Conservation (phyloP, 2,113 vertebrate genomes). For the Anarhynchus alexandrinus region DNA sequence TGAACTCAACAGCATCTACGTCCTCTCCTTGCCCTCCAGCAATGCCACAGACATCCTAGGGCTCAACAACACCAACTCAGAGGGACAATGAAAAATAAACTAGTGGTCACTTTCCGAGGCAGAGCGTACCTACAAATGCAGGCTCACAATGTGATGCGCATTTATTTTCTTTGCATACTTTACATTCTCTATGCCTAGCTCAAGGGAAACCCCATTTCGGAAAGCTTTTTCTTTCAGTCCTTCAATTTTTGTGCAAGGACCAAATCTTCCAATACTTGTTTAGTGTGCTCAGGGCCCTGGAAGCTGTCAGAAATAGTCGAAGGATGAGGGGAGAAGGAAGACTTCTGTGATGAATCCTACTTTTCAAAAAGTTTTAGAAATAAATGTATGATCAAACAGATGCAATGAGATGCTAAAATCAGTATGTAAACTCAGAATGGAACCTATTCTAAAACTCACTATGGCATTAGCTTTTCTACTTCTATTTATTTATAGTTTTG, state of each 20-base stretch:
- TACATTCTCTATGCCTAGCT: neutral
- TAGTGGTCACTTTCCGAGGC: neutral
- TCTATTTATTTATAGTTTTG: neutral
- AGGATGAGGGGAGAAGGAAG: neutral
- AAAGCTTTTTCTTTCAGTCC: neutral
- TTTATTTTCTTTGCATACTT: neutral
- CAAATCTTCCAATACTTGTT: neutral
- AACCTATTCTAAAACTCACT: neutral
- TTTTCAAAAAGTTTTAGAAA: neutral
- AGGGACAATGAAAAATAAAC: neutral
- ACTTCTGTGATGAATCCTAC: neutral
- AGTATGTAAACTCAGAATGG: neutral
- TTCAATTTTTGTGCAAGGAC: neutral
- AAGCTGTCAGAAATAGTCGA: neutral
- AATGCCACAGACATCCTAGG: rapidly evolving
- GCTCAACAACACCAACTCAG: neutral
- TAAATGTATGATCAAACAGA: neutral
- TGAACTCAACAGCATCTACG: neutral
- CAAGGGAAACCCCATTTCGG: neutral
- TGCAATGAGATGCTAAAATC: neutral
- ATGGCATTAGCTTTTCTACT: neutral
- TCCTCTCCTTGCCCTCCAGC: neutral
- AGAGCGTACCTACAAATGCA: neutral
- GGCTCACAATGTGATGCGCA: neutral
- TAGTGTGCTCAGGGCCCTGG: neutral